Base-by-base conservation (phyloP, 2,113 vertebrate genomes). In the Sprattus sprattus region DNA sequence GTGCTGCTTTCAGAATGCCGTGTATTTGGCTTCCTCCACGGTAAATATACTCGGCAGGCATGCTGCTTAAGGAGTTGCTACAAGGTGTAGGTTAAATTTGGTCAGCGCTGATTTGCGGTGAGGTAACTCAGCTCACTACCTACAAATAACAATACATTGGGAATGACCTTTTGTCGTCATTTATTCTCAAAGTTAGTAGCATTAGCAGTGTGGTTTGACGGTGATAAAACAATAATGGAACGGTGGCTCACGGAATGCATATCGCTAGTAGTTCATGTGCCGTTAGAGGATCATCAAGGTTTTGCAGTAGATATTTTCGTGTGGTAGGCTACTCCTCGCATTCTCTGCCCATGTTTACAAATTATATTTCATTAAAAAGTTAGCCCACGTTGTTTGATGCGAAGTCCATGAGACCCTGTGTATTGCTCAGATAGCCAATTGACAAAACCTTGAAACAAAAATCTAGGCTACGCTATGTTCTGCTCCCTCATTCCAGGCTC, bases 1-100 rank as follows among this genome's bases (percentile, higher is more conserved):
- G 85, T 88, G 88, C 85, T 25, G 52, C 60, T 87, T 83, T 87
- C 81, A 85, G 83, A 84, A 88, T 86, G 87, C 84, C 50, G 82
- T 86, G 83, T 45, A 83, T 85, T 90, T 85, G 85, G 86, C 75
- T 60, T 54, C 39, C 52, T 83, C 16, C 32, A 52, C 39, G 18
- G 50, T 9, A 83, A 45, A 64, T 54, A n/a, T 45, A 82, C 60
- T 83, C 52, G 20, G 32, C 25, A 86, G 84, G 87, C 86, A 82
- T 83, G 84, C 85, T 81, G 83, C 57, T 32, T 81, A 83, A 47
- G 3, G 82, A 86, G 83, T 86, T 85, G 82, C 80, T 78, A 57
- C 57, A 87, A 84, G 86, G 86, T 87, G 82, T 83, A 84, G 81
- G 81, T 49, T 75, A 75, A 75, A 75, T 75, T 75, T 75, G 67